Conservation (phyloP, 2,113 vertebrate genomes). For the Erpornis zantholeuca region DNA sequence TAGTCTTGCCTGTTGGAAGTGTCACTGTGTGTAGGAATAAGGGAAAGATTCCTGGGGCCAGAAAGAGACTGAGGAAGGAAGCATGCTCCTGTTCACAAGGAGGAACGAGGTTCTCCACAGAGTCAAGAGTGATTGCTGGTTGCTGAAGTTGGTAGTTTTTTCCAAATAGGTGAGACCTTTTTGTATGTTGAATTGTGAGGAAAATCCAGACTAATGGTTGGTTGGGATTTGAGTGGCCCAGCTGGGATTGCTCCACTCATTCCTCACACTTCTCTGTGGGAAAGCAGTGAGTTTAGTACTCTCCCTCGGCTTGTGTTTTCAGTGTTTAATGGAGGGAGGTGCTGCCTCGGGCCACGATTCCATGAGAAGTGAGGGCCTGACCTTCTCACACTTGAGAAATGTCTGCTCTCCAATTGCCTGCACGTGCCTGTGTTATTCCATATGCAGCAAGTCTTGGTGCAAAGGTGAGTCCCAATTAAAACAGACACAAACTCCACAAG, state of each 20-base stretch:
- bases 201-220: background rate
- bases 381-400: background rate
- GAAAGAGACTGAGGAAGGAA: background rate
- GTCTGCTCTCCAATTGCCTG: accelerated
- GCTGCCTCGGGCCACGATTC: background rate
- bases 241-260: background rate
- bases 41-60: background rate
- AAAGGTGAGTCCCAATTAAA: background rate
- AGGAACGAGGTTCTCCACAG: background rate
- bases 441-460: background rate
- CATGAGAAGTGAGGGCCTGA: background rate
- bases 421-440: background rate
- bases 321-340: background rate
- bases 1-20: background rate
- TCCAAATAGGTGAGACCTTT: background rate
- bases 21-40: background rate
- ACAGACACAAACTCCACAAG: background rate
- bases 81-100: background rate
- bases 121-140: background rate
- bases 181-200: background rate
- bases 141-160: background rate
- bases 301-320: background rate
- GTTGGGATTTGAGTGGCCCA: background rate
- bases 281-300: background rate
- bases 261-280: background rate